Evolutionary conservation across 2,113 vertebrate species (phyloP).

Genomic region (Corythaixoides concolor): DNA sequence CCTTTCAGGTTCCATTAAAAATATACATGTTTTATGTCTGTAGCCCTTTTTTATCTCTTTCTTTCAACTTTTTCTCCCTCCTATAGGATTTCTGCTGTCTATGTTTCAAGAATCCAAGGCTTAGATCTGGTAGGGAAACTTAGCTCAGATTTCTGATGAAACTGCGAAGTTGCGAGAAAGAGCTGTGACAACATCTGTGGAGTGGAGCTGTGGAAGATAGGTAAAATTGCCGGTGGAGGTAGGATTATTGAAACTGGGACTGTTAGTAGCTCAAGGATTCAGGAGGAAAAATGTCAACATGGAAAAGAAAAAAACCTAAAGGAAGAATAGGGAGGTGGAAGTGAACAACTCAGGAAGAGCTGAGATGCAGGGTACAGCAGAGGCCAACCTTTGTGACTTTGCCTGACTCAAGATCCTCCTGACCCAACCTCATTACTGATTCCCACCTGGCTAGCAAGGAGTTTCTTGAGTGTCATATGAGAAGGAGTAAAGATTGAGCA

Average conservation of each 20-base stretch:
- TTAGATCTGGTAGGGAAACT: not conserved
- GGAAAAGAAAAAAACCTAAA: not conserved
- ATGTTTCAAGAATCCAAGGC: not conserved
- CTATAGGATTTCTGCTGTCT: not conserved
- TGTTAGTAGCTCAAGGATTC: not conserved
- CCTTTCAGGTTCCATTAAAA: not conserved
- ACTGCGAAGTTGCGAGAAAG: not conserved
- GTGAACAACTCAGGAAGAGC: not conserved
- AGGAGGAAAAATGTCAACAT: not conserved
- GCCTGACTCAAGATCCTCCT: not conserved
- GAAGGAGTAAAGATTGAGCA: not conserved
- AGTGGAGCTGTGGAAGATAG: fast-evolving
- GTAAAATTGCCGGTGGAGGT: not conserved
- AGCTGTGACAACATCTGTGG: not conserved
- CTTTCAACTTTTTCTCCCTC: not conserved
- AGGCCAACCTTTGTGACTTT: not conserved
- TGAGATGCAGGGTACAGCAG: not conserved
- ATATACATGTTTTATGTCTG: not conserved
- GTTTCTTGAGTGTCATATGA: not conserved
- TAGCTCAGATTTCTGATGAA: not conserved
- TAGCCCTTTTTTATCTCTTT: not conserved
- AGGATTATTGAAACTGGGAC: not conserved
- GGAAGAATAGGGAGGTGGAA: not conserved
- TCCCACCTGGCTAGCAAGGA: not conserved
- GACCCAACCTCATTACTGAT: not conserved